A percentile compares a stretch with the other conserved stretches of the same genome.
These are phyloP conservation scores for Synaphobranchus kaupii DNA, from an alignment of 2,797 vertebrate species.

Conservation along the genomic window DNA sequence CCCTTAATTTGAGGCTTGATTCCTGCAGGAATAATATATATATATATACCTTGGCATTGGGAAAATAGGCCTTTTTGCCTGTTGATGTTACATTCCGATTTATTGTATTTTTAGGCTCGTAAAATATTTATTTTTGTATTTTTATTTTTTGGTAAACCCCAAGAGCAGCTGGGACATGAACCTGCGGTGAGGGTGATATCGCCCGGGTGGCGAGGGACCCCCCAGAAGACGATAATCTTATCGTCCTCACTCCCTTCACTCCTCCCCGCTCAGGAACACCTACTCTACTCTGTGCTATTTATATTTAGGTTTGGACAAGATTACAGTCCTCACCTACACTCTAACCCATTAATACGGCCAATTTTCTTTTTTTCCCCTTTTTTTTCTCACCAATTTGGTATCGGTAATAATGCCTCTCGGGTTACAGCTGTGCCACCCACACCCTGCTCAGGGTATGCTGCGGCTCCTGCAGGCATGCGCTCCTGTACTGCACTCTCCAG, in stretches of 20 bases:
- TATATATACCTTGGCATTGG: not conserved
- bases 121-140: slow-evolving; percentile 35
- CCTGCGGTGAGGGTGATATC: slow-evolving; percentile 15
- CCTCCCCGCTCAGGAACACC: not conserved
- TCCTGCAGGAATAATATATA: slow-evolving; percentile 24
- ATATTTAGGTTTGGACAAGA: not conserved
- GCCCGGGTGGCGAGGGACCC: slow-evolving; percentile 7
- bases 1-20: slow-evolving; percentile 31
- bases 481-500: not conserved
- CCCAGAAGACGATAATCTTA: not conserved
- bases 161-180: slow-evolving; percentile 14
- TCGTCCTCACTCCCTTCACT: not conserved
- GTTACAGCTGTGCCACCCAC: not conserved
- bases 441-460: not conserved
- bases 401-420: not conserved
- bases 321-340: not conserved
- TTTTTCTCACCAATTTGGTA: not conserved
- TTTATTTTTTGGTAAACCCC: slow-evolving; percentile 41
- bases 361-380: not conserved
- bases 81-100: slow-evolving; percentile 50
- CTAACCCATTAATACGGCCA: not conserved
- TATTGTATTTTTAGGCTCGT: slow-evolving; percentile 52
- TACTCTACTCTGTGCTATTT: not conserved
- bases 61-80: not conserved
- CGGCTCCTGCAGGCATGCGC: not conserved